These are phyloP conservation scores for western clawed frog (Xenopus tropicalis) DNA, from an alignment of 2,113 vertebrate genomes.

Conservation along the genomic window UCB_Xtro_10.0 CM004446.2:140919501-140920000, in stretches of 20 bases:
- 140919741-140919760: slow-evolving; percentile 96
- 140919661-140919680: neutral
- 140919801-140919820: slow-evolving; percentile 71
- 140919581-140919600: slow-evolving; percentile 53
- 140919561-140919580: slow-evolving; percentile 58
- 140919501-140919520: slow-evolving; percentile 56
- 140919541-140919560: slow-evolving; percentile 70
- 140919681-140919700: slow-evolving; percentile 73
- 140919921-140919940: slow-evolving; percentile 71
- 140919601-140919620: slow-evolving; percentile 61
- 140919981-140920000: neutral
- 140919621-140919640: neutral
- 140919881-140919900: slow-evolving; percentile 66
- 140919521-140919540: slow-evolving; percentile 64
- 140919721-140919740: slow-evolving; percentile 85
- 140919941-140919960: slow-evolving; percentile 71
- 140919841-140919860: slow-evolving; percentile 55
- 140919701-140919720: slow-evolving; percentile 97
- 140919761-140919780: slow-evolving; percentile 95
- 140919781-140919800: slow-evolving; percentile 81
- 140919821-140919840: slow-evolving; percentile 50
- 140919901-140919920: slow-evolving; percentile 78
- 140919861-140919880: slow-evolving; percentile 54
- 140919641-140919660: neutral
- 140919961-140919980: slow-evolving; percentile 66